Percentiles rank a stretch among this genome's conserved stretches.
Conservation (phyloP, 1,140 invertebrate genomes). For the Chrysomallon squamiferum region DNA sequence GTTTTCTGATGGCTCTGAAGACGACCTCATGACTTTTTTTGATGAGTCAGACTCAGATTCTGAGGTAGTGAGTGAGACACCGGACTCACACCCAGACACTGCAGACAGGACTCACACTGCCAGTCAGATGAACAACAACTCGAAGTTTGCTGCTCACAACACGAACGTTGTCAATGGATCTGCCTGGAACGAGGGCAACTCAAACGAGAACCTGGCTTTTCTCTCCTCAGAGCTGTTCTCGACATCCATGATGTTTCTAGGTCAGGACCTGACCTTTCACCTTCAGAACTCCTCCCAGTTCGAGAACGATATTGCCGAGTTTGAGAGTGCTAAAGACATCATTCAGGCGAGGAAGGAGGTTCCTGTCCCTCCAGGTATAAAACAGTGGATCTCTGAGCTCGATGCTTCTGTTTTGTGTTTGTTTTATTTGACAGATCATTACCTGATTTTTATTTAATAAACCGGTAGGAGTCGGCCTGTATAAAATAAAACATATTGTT, state of each 20-base stretch:
- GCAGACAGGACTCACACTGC: not conserved
- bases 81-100: slow-evolving; percentile 35
- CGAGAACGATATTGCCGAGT: slow-evolving; percentile 29
- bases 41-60: slow-evolving; percentile 56
- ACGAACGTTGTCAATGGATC: not conserved
- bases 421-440: no score
- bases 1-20: slow-evolving; percentile 54
- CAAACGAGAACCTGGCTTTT: slow-evolving; percentile 32
- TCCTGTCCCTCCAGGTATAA: slow-evolving; percentile 57
- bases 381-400: not conserved
- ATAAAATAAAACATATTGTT: no score
- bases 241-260: slow-evolving; percentile 47
- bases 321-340: slow-evolving; percentile 44
- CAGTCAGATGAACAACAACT: not conserved
- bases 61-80: slow-evolving; percentile 43
- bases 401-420: not conserved
- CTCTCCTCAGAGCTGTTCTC: slow-evolving; percentile 55
- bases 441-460: no score
- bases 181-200: not conserved
- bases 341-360: slow-evolving; percentile 52
- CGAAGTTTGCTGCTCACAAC: slow-evolving; percentile 5
- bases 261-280: slow-evolving; percentile 43
- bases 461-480: no score
- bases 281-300: slow-evolving; percentile 16
- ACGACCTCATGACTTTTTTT: slow-evolving; percentile 52